Evolutionary conservation across 2,888 invertebrate genomes (phyloP).

Genomic region (Seira musarum): DNA sequence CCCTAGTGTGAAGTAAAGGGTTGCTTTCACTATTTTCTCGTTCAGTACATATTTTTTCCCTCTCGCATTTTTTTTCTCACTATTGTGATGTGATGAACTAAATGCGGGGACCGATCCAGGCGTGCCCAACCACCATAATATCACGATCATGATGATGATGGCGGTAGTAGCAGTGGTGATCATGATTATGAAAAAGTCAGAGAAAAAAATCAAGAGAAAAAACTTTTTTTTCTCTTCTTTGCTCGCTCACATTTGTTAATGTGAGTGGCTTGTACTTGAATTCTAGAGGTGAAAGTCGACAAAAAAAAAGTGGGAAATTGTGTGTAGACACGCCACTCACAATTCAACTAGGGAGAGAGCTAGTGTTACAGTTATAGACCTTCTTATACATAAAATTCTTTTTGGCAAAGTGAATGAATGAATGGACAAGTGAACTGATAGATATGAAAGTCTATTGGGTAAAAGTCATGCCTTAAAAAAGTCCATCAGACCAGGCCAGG

Average conservation of each 20-base stretch:
- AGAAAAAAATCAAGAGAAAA: conserved; percentile 22
- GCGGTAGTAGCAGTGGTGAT: too few species aligned
- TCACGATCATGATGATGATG: conserved; percentile 13
- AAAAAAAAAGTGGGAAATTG: conserved; percentile 46
- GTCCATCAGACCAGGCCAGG: too few species aligned
- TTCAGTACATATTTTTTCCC: conserved; percentile 5
- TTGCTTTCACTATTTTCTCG: too few species aligned
- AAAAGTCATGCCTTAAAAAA: conserved; percentile 13
- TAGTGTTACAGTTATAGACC: too few species aligned
- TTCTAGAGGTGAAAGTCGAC: conserved; percentile 29
- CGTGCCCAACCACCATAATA: conserved; percentile 29
- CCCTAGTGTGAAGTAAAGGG: not conserved
- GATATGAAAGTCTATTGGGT: conserved; percentile 8
- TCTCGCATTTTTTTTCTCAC: conserved; percentile 16
- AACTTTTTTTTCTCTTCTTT: conserved; percentile 8
- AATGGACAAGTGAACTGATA: conserved; percentile 11
- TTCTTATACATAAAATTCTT: too few species aligned
- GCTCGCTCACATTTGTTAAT: conserved; percentile 13
- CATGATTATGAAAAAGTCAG: conserved; percentile 9
- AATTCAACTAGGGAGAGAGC: not conserved
- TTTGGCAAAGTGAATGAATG: not conserved
- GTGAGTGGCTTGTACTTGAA: conserved; percentile 14
- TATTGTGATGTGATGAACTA: not conserved
- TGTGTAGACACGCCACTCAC: conserved; percentile 34
- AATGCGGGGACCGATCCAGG: conserved; percentile 22